Evolutionary conservation across 2,113 vertebrate species (phyloP).

Genomic region (Sitta europaea): DNA sequence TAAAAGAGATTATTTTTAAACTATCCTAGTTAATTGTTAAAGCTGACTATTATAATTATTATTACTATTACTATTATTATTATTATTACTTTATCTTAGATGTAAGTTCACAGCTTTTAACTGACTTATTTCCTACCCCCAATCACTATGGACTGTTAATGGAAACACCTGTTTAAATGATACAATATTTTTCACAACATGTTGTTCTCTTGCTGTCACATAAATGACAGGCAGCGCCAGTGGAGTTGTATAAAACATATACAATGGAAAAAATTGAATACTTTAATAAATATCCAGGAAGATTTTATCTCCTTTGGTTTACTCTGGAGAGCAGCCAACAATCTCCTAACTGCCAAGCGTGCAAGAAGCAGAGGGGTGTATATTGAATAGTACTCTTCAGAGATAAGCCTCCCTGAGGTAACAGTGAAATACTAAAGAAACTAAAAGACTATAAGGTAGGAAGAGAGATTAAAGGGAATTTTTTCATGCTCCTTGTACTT

Average conservation of each 20-base stretch:
- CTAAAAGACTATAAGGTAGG: not conserved
- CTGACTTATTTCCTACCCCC: accelerated
- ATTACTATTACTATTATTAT: not conserved
- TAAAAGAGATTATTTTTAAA: not conserved
- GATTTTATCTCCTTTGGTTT: not conserved
- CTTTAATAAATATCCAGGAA: not conserved
- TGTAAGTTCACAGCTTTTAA: not conserved
- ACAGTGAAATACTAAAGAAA: not conserved
- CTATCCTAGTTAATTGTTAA: not conserved
- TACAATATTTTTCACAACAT: not conserved
- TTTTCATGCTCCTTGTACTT: not conserved
- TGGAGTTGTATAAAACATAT: not conserved
- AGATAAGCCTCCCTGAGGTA: not conserved
- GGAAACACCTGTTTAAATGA: not conserved
- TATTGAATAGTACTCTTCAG: not conserved
- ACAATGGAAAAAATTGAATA: not conserved
- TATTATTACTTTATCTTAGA: not conserved
- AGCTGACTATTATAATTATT: not conserved
- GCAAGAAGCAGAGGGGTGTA: not conserved
- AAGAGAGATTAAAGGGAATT: not conserved
- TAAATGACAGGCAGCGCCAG: not conserved
- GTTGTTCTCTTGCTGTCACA: not conserved
- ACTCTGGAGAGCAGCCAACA: not conserved
- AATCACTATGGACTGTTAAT: not conserved
- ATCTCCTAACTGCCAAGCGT: not conserved